A percentile compares a stretch with the other conserved stretches of the same genome.
These are phyloP conservation scores for Drosophila equinoxialis DNA, from an alignment of 1,140 invertebrate species.

Conservation along the genomic window DNA sequence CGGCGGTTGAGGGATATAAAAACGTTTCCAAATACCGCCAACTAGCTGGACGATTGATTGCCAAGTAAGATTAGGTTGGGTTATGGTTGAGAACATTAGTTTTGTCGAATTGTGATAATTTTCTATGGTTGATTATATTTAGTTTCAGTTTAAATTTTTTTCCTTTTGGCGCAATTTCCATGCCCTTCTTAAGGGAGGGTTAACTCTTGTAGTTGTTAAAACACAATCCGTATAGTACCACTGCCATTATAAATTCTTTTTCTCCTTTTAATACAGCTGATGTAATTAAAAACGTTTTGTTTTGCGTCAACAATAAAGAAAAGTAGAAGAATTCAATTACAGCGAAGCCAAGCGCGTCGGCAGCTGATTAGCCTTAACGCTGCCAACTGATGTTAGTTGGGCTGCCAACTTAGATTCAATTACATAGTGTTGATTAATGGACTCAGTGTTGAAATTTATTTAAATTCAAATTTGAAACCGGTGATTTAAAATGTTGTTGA, in stretches of 20 bases:
- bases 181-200: neutral
- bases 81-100: slow-evolving; percentile 50
- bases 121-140: slow-evolving; percentile 30
- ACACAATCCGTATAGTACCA: neutral
- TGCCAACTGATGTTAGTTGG: slow-evolving; percentile 19
- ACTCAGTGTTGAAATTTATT: neutral
- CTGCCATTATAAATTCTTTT: neutral
- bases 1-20: slow-evolving; percentile 52
- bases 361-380: slow-evolving; percentile 46
- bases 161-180: slow-evolving; percentile 62
- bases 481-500: neutral
- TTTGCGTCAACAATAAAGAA: slow-evolving; percentile 26
- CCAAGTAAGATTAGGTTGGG: slow-evolving; percentile 51
- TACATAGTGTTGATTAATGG: slow-evolving; percentile 14
- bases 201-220: neutral
- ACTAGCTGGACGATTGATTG: slow-evolving; percentile 54
- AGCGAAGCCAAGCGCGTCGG: slow-evolving; percentile 61
- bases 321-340: slow-evolving; percentile 53
- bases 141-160: slow-evolving; percentile 12
- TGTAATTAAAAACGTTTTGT: slow-evolving; percentile 37
- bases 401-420: neutral
- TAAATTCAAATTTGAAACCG: slow-evolving; percentile 2
- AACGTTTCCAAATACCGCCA: slow-evolving; percentile 50
- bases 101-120: slow-evolving; percentile 4
- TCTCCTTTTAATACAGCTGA: neutral